Conservation (phyloP, 2,113 vertebrate genomes). For the Misgurnus anguillicaudatus region DNA sequence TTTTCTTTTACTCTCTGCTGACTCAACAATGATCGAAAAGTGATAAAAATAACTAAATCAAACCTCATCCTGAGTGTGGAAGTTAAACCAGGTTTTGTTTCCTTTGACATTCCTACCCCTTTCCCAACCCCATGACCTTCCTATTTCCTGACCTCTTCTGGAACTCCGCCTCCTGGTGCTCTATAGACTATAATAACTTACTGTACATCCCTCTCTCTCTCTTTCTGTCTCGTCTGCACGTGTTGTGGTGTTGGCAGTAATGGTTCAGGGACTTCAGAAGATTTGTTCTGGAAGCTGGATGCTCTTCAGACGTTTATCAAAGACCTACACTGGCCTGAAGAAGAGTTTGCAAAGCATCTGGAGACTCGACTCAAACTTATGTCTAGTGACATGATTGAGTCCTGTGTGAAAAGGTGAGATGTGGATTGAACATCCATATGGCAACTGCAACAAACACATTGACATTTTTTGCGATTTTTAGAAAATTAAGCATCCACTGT, state of each 20-base stretch:
- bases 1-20: background rate
- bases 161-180: background rate
- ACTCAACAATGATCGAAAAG: conserved; percentile 59
- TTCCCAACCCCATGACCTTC: conserved; percentile 65
- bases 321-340: conserved; percentile 98
- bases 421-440: background rate
- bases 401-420: conserved; percentile 90
- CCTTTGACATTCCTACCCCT: conserved; percentile 30
- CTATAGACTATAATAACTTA: background rate
- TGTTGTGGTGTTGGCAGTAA: conserved; percentile 76
- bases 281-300: conserved; percentile 98
- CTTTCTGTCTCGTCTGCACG: conserved; percentile 53
- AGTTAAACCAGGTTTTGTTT: conserved; percentile 60
- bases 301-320: conserved; percentile 97
- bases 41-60: conserved; percentile 80
- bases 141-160: conserved; percentile 14
- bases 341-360: conserved; percentile 97
- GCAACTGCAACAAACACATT: no score
- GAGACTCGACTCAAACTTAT: conserved; percentile 96
- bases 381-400: conserved; percentile 99
- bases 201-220: conserved; percentile 23
- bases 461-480: no score
- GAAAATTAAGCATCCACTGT: no score
- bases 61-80: conserved; percentile 74
- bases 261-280: conserved; percentile 95